Evolutionary conservation across 2,113 vertebrate genomes (phyloP), one percentile per base, ranked within the genome.

Genomic region (Greenwoodochromis staneri): DNA sequence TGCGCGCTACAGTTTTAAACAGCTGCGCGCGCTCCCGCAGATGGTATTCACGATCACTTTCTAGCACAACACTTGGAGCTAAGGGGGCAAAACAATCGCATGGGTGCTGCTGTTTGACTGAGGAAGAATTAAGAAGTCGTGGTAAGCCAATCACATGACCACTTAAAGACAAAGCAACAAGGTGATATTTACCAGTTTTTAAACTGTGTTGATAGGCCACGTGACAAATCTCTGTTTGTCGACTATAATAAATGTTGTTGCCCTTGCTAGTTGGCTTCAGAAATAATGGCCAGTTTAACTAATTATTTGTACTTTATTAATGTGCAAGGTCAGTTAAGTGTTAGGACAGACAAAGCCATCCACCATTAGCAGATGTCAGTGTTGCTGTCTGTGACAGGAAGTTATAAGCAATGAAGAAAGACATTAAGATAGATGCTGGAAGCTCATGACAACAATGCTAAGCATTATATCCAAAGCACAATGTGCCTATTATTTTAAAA

Each of bases 1-100:
- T 53, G 49, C 0, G 0, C 0, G 0, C 49, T 51, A 51, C 17
- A 51, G 49, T 0, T n/a, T 51, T 51, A 2, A 51, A 0, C 49
- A 51, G 0, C 49, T 51, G 17, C 3, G 17, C 3, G 0, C 8
- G 17, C 49, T 2, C 49, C 49, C 2, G 5, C 3, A 5, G 49
- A n/a, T 0, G 3, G 49, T 5, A 51, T 5, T 51, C 8, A 51
- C 0, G 4, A 10, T 51, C 49, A 51, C 49, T 51, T 1, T 51
- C 17, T 51, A 9, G 49, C 49, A 51, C 49, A n/a, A n/a, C 49
- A 51, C 49, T 17, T 51, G 49, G 47, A 19, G 1, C 47, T 49
- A 19, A 49, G 8, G 8, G 8, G 49, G 17, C 49, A 51, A 51
- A 51, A 51, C 49, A 51, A 9, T 51, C 0, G 49, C 17, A n/a